phyloP scores from a whole-genome alignment of 2,888 invertebrate species.

The Lithophane semibrunnea region DNA sequence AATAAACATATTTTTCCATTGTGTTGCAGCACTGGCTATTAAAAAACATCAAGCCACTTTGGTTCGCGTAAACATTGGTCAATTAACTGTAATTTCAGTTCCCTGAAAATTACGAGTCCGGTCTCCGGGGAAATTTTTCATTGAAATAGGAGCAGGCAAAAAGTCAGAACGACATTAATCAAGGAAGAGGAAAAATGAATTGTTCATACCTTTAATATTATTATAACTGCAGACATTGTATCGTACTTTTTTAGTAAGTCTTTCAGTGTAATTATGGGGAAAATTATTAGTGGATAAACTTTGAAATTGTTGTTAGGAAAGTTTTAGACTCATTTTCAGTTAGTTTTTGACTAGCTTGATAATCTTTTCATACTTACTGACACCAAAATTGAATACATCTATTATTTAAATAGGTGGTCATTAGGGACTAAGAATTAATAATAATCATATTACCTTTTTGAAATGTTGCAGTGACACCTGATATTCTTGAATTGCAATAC shows the following conservation, averaged over 20 bases:
- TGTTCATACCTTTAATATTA: constrained; percentile 38
- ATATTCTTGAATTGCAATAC: constrained; percentile 14
- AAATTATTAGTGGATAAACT: not conserved
- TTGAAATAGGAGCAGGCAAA: constrained; percentile 82
- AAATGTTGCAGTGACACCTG: not conserved
- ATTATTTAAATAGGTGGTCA: not conserved
- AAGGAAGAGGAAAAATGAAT: constrained; percentile 73
- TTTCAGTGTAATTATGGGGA: not conserved
- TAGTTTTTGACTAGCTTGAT: not conserved
- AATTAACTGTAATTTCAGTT: constrained; percentile 78
- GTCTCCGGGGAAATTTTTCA: constrained; percentile 87
- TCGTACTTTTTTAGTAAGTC: constrained; percentile 5
- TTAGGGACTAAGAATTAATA: not conserved
- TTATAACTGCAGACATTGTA: constrained; percentile 19
- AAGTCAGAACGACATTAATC: constrained; percentile 82
- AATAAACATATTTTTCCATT: constrained; percentile 39
- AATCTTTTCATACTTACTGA: not conserved
- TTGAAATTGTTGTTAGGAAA: not conserved
- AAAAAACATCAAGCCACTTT: constrained; percentile 59
- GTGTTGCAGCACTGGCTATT: constrained; percentile 33
- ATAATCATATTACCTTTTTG: constrained; percentile 12
- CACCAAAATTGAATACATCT: not conserved
- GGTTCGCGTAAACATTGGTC: constrained; percentile 72
- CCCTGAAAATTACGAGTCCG: constrained; percentile 76
- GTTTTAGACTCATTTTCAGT: not conserved